A percentile compares a stretch with the other conserved stretches of the same genome.
phyloP scores from a whole-genome alignment of 2,113 vertebrate species.

The Donacobius atricapilla region DNA sequence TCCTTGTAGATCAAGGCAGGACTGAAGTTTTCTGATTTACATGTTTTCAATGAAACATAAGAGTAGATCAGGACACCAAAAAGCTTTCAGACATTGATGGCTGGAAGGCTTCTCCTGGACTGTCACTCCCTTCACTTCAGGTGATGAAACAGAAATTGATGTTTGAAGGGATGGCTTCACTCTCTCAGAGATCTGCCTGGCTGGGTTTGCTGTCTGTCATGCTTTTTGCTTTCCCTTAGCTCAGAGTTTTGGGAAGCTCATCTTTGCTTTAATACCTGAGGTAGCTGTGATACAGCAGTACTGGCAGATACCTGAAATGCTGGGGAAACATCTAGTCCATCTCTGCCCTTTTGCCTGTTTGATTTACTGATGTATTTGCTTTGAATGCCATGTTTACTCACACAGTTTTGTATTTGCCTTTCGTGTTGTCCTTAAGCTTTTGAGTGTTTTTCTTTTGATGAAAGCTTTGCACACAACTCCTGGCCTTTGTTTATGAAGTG shows the following conservation, averaged over 20 bases:
- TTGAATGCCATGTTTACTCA: slow-evolving; percentile 9
- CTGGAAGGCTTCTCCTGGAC: background rate
- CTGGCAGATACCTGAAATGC: background rate
- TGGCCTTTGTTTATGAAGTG: background rate
- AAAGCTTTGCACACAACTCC: background rate
- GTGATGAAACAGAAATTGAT: background rate
- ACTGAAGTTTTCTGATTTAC: background rate
- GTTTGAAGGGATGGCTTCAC: background rate
- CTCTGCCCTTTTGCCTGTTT: background rate
- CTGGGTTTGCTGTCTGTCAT: background rate
- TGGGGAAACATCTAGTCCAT: background rate
- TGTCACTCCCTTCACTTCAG: background rate
- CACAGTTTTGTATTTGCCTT: background rate
- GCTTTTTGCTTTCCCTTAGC: background rate
- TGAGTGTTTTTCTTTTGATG: background rate
- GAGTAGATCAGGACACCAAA: background rate
- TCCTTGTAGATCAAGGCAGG: background rate
- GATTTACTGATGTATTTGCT: background rate
- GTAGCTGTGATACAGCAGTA: background rate
- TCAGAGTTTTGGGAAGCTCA: background rate
- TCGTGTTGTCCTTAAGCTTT: background rate
- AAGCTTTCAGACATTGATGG: background rate
- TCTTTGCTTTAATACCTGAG: background rate
- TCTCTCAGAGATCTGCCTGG: background rate
- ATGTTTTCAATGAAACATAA: background rate